phyloP scores from a whole-genome alignment of 2,888 invertebrate genomes.

The Charanyca ferruginea region DNA sequence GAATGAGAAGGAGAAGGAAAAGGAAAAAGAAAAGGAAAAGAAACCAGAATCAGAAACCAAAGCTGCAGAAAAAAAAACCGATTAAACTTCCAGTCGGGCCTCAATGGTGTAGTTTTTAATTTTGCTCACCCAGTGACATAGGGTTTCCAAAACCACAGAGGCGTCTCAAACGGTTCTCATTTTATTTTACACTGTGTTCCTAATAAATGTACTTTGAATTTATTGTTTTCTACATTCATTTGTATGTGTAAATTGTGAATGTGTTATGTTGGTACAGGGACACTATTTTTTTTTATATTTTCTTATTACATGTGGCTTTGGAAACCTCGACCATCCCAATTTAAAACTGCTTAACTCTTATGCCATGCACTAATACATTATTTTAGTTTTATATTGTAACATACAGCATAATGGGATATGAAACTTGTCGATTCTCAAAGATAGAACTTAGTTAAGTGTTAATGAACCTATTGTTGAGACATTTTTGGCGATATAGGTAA shows the following conservation, averaged over 20 bases:
- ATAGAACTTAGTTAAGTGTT: constrained; percentile 79
- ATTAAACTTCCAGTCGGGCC: constrained; percentile 76
- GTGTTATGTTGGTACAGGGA: constrained; percentile 71
- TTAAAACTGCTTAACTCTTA: constrained; percentile 73
- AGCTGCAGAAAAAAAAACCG: constrained; percentile 87
- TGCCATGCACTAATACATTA: constrained; percentile 68
- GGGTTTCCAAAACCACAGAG: constrained; percentile 86
- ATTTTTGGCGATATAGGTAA: constrained; percentile 71
- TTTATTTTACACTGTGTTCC: constrained; percentile 81
- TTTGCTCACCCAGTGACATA: constrained; percentile 86
- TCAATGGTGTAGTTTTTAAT: constrained; percentile 85
- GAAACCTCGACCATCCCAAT: constrained; percentile 80
- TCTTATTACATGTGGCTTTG: constrained; percentile 79
- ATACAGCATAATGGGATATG: constrained; percentile 76
- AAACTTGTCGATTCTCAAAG: constrained; percentile 71
- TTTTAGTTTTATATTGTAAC: constrained; percentile 74
- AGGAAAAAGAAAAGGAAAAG: constrained; percentile 76
- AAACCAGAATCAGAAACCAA: constrained; percentile 89
- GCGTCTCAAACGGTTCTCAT: constrained; percentile 81
- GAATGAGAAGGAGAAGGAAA: constrained; percentile 79
- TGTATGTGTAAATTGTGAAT: constrained; percentile 73
- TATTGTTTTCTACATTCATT: constrained; percentile 76
- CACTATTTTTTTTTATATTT: constrained; percentile 68
- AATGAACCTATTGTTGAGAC: constrained; percentile 75
- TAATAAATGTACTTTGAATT: constrained; percentile 80